Evolutionary conservation across 1,140 invertebrate species (phyloP).

Genomic region (Hesperophylax magnus): DNA sequence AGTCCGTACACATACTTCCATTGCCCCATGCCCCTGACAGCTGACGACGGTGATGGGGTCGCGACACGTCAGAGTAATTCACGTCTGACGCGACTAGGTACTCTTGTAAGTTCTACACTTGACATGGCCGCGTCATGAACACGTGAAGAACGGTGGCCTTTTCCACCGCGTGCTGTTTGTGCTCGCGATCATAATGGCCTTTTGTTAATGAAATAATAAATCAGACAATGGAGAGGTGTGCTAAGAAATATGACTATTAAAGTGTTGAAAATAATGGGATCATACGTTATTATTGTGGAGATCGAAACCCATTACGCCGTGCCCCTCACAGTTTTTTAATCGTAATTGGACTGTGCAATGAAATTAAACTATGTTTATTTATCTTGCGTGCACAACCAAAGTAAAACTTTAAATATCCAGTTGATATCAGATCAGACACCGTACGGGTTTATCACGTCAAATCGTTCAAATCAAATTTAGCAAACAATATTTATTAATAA

Average conservation of each 20-base stretch:
- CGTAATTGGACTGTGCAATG: neutral
- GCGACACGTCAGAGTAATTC: constrained; percentile 41
- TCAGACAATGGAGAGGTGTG: constrained; percentile 32
- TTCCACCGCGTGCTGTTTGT: constrained; percentile 17
- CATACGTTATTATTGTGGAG: constrained; percentile 4
- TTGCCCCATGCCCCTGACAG: constrained; percentile 31
- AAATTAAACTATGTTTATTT: neutral
- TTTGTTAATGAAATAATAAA: constrained; percentile 40
- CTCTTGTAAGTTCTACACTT: constrained; percentile 1
- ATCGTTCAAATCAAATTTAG: no score
- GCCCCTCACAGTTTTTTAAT: neutral
- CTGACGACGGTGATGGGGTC: constrained; percentile 50
- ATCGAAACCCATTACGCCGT: constrained; percentile 13
- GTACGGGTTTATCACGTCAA: no score
- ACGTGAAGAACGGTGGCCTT: constrained; percentile 2
- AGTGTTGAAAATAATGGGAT: constrained; percentile 37
- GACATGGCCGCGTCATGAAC: constrained; percentile 1
- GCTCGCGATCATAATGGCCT: constrained; percentile 16
- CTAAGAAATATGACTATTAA: constrained; percentile 16
- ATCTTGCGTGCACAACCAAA: no score
- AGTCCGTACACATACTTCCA: neutral
- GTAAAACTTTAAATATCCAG: no score
- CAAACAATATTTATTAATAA: no score
- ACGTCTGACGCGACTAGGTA: constrained; percentile 32
- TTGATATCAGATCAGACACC: no score